Conservation (phyloP, 2,113 vertebrate species). For the Lampris incognitus region DNA sequence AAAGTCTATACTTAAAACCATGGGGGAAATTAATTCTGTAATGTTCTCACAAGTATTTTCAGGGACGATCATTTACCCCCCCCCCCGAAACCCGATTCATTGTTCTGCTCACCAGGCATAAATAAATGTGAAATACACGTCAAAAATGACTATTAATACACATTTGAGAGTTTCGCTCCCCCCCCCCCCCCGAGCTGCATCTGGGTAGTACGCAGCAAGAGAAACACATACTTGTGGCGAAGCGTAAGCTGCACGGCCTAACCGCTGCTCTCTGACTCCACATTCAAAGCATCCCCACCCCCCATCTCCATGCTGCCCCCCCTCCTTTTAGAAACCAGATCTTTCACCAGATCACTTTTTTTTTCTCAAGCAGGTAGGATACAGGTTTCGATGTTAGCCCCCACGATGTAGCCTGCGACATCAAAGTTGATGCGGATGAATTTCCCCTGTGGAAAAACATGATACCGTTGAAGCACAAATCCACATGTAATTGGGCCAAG, state of each 20-base stretch:
- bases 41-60: not conserved
- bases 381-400: conserved; percentile 99
- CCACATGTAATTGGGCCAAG: not conserved
- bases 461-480: not conserved
- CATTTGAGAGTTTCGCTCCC: not conserved
- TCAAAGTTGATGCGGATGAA: conserved; percentile 99
- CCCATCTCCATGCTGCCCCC: not conserved
- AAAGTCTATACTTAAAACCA: not conserved
- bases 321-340: not conserved
- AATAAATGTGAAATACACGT: conserved; percentile 15
- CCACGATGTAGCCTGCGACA: conserved; percentile 97
- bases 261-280: conserved; percentile 8
- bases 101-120: not conserved
- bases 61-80: not conserved
- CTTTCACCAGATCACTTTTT: not conserved
- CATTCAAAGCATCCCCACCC: not conserved
- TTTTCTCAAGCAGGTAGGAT: conserved; percentile 82
- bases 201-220: not conserved
- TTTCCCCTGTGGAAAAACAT: conserved; percentile 88
- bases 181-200: not conserved
- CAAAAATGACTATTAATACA: not conserved
- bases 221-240: conserved; percentile 36
- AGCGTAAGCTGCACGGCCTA: not conserved
- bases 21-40: not conserved
- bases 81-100: not conserved